Percentiles rank a stretch among this genome's conserved stretches.
These are phyloP conservation scores for Gambelia wislizenii DNA, from an alignment of 2,797 vertebrate species.

Conservation along the genomic window DNA sequence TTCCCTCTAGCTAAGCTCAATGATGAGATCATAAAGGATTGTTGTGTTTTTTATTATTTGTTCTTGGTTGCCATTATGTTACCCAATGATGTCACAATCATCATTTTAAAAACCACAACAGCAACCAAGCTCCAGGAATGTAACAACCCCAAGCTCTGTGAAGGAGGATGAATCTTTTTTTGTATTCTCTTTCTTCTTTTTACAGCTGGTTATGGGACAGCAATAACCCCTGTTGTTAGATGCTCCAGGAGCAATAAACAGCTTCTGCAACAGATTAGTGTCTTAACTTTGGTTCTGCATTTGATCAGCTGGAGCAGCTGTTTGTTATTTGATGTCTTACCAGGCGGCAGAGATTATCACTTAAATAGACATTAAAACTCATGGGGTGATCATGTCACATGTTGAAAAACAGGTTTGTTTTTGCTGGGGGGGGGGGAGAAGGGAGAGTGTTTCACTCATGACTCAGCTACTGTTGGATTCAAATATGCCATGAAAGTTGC, in stretches of 20 bases:
- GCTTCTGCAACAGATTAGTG: slow-evolving; percentile 47
- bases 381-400: slow-evolving; percentile 44
- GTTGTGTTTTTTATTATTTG: too few species aligned
- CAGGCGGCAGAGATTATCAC: slow-evolving; percentile 55
- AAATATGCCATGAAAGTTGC: slow-evolving; percentile 6
- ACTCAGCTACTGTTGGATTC: slow-evolving; percentile 37
- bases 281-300: slow-evolving; percentile 59
- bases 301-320: slow-evolving; percentile 60
- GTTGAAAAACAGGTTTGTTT: slow-evolving; percentile 61
- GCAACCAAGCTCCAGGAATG: background rate
- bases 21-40: too few species aligned
- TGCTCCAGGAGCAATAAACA: slow-evolving; percentile 42
- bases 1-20: too few species aligned
- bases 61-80: background rate
- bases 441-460: slow-evolving; percentile 54
- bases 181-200: slow-evolving; percentile 25
- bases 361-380: slow-evolving; percentile 61
- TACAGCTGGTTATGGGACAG: slow-evolving; percentile 37
- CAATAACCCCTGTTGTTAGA: slow-evolving; percentile 38
- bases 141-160: slow-evolving; percentile 2
- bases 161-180: background rate
- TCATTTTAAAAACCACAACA: background rate
- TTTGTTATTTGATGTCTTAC: slow-evolving; percentile 62
- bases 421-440: slow-evolving; percentile 40
- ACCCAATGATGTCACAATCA: background rate